A percentile compares a stretch with the other conserved stretches of the same genome.
Evolutionary conservation across 1,140 invertebrate species (phyloP).

Genomic region (Diorhabda carinulata): DNA sequence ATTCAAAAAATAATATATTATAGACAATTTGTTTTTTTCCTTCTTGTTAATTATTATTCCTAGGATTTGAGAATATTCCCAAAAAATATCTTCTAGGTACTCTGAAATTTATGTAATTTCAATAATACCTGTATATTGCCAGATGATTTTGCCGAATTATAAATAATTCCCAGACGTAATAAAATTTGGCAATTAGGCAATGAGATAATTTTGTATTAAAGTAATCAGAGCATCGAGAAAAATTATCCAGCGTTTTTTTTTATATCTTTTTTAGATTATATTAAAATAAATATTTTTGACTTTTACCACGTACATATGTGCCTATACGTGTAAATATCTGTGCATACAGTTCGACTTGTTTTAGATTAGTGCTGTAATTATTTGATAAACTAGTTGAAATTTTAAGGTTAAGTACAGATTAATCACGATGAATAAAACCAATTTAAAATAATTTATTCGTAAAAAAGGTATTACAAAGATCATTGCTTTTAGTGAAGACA

Average conservation of each 20-base stretch:
- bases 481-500: too few species aligned
- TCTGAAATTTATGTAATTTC: background rate
- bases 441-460: too few species aligned
- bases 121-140: slow-evolving; percentile 3
- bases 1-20: too few species aligned
- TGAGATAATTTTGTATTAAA: too few species aligned
- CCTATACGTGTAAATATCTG: slow-evolving; percentile 1
- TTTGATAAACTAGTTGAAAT: background rate
- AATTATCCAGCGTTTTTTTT: background rate
- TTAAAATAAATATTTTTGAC: background rate
- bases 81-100: too few species aligned
- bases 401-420: background rate
- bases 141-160: background rate
- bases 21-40: too few species aligned
- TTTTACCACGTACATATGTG: background rate
- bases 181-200: background rate
- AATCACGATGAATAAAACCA: background rate
- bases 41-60: too few species aligned
- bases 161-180: background rate
- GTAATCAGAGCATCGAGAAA: background rate
- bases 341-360: background rate
- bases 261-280: background rate
- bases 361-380: slow-evolving; percentile 3
- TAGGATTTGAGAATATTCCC: too few species aligned
- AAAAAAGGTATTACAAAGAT: too few species aligned